These are phyloP conservation scores for Chitala chitala DNA, from an alignment of 2,113 vertebrate species.

Conservation along the genomic window DNA sequence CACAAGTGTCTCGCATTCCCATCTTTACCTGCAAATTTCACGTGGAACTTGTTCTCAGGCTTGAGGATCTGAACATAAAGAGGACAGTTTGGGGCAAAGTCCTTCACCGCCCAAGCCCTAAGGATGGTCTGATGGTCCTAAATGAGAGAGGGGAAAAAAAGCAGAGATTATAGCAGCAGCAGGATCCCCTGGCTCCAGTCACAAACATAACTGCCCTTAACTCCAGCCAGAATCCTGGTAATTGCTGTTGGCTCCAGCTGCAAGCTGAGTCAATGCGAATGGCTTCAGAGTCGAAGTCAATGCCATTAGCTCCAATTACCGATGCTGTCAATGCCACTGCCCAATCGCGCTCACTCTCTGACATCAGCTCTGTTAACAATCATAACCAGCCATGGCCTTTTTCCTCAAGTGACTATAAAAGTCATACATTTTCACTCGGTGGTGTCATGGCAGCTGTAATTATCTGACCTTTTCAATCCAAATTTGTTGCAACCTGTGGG, in stretches of 20 bases:
- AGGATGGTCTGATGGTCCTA: conserved; percentile 79
- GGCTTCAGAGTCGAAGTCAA: too few species aligned
- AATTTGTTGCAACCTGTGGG: neutral
- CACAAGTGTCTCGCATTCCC: neutral
- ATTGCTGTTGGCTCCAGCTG: neutral
- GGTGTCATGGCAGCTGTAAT: neutral
- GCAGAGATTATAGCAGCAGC: neutral
- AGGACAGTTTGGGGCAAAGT: conserved; percentile 75
- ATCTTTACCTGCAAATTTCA: conserved; percentile 75
- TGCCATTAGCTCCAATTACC: neutral
- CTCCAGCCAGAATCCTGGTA: neutral
- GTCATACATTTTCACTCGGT: neutral
- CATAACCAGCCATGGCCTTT: neutral
- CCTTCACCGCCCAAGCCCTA: conserved; percentile 73
- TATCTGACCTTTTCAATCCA: conserved; percentile 16
- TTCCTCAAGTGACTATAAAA: neutral
- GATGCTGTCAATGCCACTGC: neutral
- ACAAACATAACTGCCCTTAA: neutral
- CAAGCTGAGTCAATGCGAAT: too few species aligned
- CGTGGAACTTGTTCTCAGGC: conserved; percentile 76
- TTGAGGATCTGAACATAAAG: conserved; percentile 76
- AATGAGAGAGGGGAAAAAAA: conserved; percentile 19
- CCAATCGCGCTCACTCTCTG: neutral
- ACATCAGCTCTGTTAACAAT: neutral
- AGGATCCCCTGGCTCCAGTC: neutral